phyloP scores from a whole-genome alignment of 2,888 invertebrate genomes.

The Cataglyphis altisquamis region DNA sequence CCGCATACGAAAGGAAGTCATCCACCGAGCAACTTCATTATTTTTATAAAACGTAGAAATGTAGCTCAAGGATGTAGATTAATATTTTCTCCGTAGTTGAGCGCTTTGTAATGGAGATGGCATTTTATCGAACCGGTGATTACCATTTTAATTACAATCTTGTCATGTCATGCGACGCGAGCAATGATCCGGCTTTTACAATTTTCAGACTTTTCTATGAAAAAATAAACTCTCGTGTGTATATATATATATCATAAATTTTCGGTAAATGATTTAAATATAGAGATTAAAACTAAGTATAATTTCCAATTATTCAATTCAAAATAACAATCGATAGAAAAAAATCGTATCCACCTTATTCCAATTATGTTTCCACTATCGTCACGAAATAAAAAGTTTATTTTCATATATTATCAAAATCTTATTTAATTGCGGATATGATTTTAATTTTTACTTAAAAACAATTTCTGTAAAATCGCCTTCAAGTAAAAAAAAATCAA shows the following conservation, averaged over 20 bases:
- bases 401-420: constrained; percentile 19
- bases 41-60: constrained; percentile 54
- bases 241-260: not conserved
- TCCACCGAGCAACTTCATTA: constrained; percentile 46
- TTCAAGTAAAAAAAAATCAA: constrained; percentile 7
- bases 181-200: constrained; percentile 30
- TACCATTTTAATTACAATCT: constrained; percentile 53
- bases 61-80: constrained; percentile 45
- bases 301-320: not conserved
- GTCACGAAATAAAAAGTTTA: not conserved
- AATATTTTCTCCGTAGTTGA: constrained; percentile 49
- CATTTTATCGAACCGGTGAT: constrained; percentile 51
- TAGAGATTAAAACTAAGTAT: not conserved
- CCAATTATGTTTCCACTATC: not conserved
- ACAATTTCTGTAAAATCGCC: not conserved
- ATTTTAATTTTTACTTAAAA: not conserved
- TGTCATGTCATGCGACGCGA: constrained; percentile 33
- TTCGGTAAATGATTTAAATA: constrained; percentile 6
- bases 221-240: constrained; percentile 16
- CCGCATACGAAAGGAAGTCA: constrained; percentile 60
- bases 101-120: constrained; percentile 50
- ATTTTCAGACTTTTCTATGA: constrained; percentile 5
- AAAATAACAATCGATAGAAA: not conserved
- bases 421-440: not conserved
- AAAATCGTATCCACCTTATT: not conserved